phyloP scores from a whole-genome alignment of 2,888 invertebrate species.

The Eueremaeus valkanovi region DNA sequence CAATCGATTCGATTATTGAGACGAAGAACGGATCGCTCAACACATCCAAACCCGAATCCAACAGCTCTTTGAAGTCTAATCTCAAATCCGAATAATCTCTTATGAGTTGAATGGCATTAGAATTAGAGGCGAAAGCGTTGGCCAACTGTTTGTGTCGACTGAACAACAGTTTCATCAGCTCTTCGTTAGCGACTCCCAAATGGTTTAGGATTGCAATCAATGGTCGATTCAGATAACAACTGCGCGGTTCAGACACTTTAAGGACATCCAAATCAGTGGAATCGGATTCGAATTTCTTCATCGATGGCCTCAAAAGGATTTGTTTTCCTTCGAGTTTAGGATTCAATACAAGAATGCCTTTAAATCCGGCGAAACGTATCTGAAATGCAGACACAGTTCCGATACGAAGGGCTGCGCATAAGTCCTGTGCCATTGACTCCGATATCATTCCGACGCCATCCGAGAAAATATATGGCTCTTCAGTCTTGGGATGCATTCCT shows the following conservation, averaged over 20 bases:
- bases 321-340: constrained; percentile 24
- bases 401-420: neutral
- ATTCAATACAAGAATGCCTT: constrained; percentile 38
- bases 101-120: constrained; percentile 16
- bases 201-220: constrained; percentile 45
- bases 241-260: constrained; percentile 30
- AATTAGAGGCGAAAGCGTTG: constrained; percentile 21
- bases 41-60: constrained; percentile 39
- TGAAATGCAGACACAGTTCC: constrained; percentile 2
- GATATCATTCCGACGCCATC: constrained; percentile 41
- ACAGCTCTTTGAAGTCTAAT: constrained; percentile 42
- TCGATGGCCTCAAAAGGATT: constrained; percentile 32
- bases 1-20: neutral
- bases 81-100: constrained; percentile 43
- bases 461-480: constrained; percentile 36
- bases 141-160: constrained; percentile 39
- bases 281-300: constrained; percentile 39
- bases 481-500: constrained; percentile 9
- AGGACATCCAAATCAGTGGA: constrained; percentile 33
- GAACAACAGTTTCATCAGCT: constrained; percentile 41
- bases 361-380: constrained; percentile 38
- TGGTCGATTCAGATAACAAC: constrained; percentile 43
- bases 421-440: neutral
- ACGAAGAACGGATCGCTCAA: constrained; percentile 32
- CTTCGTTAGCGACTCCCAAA: constrained; percentile 41